Base-by-base conservation (phyloP, 23 tunicate genomes). In the Oikopleura dioica region DNA sequence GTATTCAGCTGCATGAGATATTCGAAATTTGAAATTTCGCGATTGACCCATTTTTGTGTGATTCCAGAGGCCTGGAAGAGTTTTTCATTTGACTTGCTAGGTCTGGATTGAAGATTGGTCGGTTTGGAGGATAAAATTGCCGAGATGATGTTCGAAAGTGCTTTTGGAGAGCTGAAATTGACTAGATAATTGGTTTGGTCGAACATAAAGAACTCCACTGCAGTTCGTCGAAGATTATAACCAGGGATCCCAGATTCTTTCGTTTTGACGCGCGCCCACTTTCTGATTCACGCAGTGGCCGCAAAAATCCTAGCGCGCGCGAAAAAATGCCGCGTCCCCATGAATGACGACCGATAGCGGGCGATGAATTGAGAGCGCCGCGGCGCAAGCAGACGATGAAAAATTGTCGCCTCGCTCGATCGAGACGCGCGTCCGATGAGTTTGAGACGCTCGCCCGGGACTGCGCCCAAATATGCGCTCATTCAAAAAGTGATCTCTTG, bases 1-100 rank as follows among this genome's bases (percentile, higher is more conserved):
- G 97, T 91, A 78, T 91, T 91, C 35, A 91, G 81, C 58, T 91
- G 97, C 97, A 91, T 91, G 79, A 91, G 68, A 69, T 91, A 91
- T 78, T 91, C 97, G 51, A 91, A 91, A 84, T 91, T 91, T 75
- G 83, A 78, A 36, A 91, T 80, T 69, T 91, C 97, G 0, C 97
- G 81, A 50, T 91, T 87, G 24, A 91, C 85, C 97, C 97, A 91
- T 77, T 85, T 91, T 76, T 85, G 87, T 33, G 97, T 91, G 37
- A 85, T 37, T 30, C 83, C 83, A 9, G 92, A 85, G 0, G 83
- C 84, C 92, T 85, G 79, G 9, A 75, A 50, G 16, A 44, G 16
- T 44, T 44, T 44, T 44, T 44, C 55, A 44, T 44, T 44, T 9
- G 16, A 9, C 16, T 44, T 44, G 16, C 16, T 44, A 9, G 55